These are phyloP conservation scores for Microcebus griseorufus DNA, from an alignment of 2,113 vertebrate species.

Conservation along the genomic window DNA sequence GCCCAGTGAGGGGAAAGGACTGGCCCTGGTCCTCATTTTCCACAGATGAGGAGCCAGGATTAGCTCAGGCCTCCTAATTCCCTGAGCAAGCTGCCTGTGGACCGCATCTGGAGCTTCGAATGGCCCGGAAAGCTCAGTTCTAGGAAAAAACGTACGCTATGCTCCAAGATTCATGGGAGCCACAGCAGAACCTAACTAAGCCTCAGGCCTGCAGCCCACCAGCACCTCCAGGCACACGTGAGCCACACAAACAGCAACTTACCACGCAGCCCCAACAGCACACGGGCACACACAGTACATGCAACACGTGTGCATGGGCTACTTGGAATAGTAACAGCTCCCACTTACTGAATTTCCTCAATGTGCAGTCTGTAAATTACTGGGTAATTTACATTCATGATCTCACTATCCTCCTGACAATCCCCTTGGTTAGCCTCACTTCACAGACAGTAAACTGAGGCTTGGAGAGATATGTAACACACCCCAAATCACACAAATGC, in stretches of 20 bases:
- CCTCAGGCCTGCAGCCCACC: background rate
- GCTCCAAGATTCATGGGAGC: background rate
- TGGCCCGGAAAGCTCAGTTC: background rate
- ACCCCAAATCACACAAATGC: background rate
- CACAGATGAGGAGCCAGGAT: background rate
- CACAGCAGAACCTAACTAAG: background rate
- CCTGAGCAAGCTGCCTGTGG: background rate
- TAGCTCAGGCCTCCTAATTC: background rate
- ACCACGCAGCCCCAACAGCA: accelerated
- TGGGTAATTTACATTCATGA: background rate
- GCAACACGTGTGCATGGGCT: background rate
- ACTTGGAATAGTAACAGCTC: background rate
- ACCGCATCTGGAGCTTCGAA: background rate
- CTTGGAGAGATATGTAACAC: background rate
- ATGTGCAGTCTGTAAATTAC: background rate
- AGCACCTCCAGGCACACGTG: background rate
- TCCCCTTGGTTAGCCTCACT: background rate
- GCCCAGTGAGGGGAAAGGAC: background rate
- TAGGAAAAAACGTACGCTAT: background rate
- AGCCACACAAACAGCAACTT: background rate
- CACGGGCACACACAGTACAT: no score
- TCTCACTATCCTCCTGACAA: background rate
- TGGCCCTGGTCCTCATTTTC: background rate
- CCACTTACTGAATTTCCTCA: background rate
- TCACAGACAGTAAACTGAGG: background rate